A percentile compares a stretch with the other conserved stretches of the same genome.
Evolutionary conservation across 2,888 invertebrate genomes (phyloP).

Genomic region (Entomobrya multifasciata): DNA sequence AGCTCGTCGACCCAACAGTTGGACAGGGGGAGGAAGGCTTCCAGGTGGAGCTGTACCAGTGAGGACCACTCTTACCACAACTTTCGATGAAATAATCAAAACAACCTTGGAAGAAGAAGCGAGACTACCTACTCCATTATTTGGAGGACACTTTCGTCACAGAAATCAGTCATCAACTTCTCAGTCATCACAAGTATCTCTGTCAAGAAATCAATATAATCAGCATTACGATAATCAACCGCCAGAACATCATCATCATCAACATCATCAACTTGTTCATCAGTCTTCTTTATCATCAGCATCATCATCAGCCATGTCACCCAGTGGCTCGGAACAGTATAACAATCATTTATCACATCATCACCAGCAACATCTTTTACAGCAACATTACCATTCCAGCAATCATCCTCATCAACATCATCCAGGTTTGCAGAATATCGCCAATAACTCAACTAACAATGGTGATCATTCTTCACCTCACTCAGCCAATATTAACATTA

Average conservation of each 20-base stretch:
- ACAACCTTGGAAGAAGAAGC: constrained; percentile 69
- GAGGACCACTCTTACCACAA: constrained; percentile 64
- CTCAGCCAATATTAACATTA: constrained; percentile 11
- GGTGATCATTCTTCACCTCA: neutral
- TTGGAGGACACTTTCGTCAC: constrained; percentile 53
- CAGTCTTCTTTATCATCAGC: constrained; percentile 54
- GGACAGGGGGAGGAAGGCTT: constrained; percentile 41
- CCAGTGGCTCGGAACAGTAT: constrained; percentile 54
- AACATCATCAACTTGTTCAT: too few species aligned
- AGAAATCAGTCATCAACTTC: constrained; percentile 23
- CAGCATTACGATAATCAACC: constrained; percentile 31
- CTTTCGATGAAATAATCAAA: constrained; percentile 72
- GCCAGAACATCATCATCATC: constrained; percentile 21
- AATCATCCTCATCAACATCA: constrained; percentile 33
- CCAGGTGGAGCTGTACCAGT: constrained; percentile 65
- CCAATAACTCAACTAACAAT: neutral
- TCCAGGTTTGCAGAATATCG: neutral
- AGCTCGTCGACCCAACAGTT: constrained; percentile 39
- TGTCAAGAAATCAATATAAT: constrained; percentile 42
- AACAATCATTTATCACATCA: constrained; percentile 63
- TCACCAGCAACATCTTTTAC: constrained; percentile 38
- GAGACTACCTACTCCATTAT: constrained; percentile 68
- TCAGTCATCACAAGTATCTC: neutral
- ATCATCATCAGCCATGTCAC: constrained; percentile 48
- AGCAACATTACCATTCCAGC: too few species aligned